Percentiles rank a stretch among this genome's conserved stretches.
These are phyloP conservation scores for Apogon talboti DNA, from an alignment of 2,797 vertebrate genomes.

Conservation along the genomic window DNA sequence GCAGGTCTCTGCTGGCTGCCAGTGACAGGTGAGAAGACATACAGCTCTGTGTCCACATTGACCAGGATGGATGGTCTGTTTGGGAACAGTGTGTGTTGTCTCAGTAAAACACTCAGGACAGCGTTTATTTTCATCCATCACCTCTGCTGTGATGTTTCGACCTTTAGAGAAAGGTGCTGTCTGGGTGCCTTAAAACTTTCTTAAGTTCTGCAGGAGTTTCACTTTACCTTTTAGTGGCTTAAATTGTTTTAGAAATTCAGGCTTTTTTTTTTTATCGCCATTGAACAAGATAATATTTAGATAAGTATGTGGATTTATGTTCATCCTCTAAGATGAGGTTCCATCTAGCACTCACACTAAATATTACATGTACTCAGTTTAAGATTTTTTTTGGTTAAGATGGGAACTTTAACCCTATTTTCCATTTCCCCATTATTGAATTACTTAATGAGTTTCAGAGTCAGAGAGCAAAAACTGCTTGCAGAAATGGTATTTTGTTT, in stretches of 20 bases:
- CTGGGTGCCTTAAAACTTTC: slow-evolving; percentile 36
- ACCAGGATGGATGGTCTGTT: slow-evolving; percentile 51
- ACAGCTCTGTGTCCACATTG: slow-evolving; percentile 22
- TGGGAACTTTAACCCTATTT: slow-evolving; percentile 66
- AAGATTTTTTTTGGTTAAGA: slow-evolving; percentile 22
- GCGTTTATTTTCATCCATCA: slow-evolving; percentile 61
- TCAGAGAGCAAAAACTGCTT: slow-evolving; percentile 34
- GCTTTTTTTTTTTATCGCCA: slow-evolving; percentile 13
- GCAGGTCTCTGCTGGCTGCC: slow-evolving; percentile 24
- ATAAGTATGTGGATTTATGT: slow-evolving; percentile 20
- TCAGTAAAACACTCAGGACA: slow-evolving; percentile 39
- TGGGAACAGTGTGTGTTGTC: slow-evolving; percentile 40
- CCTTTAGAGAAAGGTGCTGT: slow-evolving; percentile 34
- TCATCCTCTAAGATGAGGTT: not conserved
- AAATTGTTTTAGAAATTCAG: slow-evolving; percentile 8
- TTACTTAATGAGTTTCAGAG: slow-evolving; percentile 64
- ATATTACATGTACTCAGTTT: slow-evolving; percentile 50
- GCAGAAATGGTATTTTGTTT: slow-evolving; percentile 55
- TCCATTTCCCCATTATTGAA: slow-evolving; percentile 41
- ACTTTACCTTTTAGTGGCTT: not conserved
- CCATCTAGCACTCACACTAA: slow-evolving; percentile 17
- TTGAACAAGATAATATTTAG: slow-evolving; percentile 9
- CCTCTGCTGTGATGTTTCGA: slow-evolving; percentile 28
- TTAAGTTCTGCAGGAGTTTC: slow-evolving; percentile 6
- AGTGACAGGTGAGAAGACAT: slow-evolving; percentile 48